Conservation (phyloP, 2,888 invertebrate genomes). For the Leptopilina drosophilae region DNA sequence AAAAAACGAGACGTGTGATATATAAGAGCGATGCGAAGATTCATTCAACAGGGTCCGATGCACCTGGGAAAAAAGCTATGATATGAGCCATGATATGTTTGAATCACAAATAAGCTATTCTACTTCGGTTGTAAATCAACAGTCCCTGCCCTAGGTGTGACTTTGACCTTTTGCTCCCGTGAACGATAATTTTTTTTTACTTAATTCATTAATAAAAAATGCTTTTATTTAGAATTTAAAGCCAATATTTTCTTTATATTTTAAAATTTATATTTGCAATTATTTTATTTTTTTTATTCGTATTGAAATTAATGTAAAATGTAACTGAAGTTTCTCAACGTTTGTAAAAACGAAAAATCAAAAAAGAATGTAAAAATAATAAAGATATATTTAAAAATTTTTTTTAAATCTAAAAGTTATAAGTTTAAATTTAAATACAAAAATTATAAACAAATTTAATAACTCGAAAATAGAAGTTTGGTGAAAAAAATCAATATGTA, state of each 20-base stretch:
- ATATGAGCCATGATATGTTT: conserved; percentile 56
- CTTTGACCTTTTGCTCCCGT: conserved; percentile 61
- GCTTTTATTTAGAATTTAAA: too few species aligned
- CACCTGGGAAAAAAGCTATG: conserved; percentile 65
- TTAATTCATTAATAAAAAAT: too few species aligned
- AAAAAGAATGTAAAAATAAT: too few species aligned
- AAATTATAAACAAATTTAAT: too few species aligned
- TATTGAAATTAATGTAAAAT: too few species aligned
- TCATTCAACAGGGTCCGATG: conserved; percentile 67
- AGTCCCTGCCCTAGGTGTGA: conserved; percentile 65
- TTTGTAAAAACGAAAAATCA: too few species aligned
- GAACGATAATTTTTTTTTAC: conserved; percentile 37
- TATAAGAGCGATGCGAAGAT: not conserved
- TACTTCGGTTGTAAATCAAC: conserved; percentile 58
- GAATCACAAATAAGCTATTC: conserved; percentile 63
- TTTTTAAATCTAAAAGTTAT: too few species aligned
- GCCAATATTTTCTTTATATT: not conserved
- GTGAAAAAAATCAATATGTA: not conserved
- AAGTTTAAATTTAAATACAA: too few species aligned
- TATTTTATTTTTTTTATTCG: too few species aligned
- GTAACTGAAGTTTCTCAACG: too few species aligned
- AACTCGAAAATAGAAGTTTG: too few species aligned
- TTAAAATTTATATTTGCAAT: conserved; percentile 19
- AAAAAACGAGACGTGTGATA: not conserved
- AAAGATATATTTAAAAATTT: too few species aligned